Base-by-base conservation (phyloP, 1,140 invertebrate species). In the Paraescarpia echinospica region DNA sequence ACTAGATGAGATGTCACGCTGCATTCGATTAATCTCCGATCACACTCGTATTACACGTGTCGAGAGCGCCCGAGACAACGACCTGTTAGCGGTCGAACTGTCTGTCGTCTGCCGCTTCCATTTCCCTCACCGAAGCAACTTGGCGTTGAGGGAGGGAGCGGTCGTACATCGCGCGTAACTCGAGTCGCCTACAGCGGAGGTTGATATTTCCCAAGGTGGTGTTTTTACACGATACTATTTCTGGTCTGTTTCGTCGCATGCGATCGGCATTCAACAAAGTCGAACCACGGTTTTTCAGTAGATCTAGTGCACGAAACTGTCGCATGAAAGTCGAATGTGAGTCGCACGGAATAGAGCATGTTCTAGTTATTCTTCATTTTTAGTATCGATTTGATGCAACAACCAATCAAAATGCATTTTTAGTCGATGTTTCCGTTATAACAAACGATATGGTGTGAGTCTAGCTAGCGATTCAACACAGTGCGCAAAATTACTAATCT, bases 21-120 rank as follows among this genome's bases (percentile, higher is more conserved):
- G 59, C 59, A 77, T 77, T 77, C 59, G 59, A 77, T 77, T 77
- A 77, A 77, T 77, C 59, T 77, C 59, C 59, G 59, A 77, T 77
- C 59, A 77, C 59, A 27, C 59, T 77, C 59, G 27, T 22, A 77
- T 77, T 77, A 77, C 59, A 77, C 59, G 59, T 77, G 59, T 77
- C 59, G 59, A 14, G 59, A 14, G 59, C 59, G 27, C 12, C 59
- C 59, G 22, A 77, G 14, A 77, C 59, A 77, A 77, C 59, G 27
- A 77, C 59, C 12, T 18, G 59, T 77, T 77, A 31, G 59, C 59
- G 59, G 22, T 2, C 59, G 18, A 77, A 77, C 18, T 77, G 2
- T 77, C 59, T 77, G 59, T 77, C 59, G 59, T 77, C 59, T 77
- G 59, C 59, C 22, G 12, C 59, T 77, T 77, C 59, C 59, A 77